These are phyloP conservation scores for Brachyhypopomus gauderio DNA, from an alignment of 2,113 vertebrate species.

Conservation along the genomic window DNA sequence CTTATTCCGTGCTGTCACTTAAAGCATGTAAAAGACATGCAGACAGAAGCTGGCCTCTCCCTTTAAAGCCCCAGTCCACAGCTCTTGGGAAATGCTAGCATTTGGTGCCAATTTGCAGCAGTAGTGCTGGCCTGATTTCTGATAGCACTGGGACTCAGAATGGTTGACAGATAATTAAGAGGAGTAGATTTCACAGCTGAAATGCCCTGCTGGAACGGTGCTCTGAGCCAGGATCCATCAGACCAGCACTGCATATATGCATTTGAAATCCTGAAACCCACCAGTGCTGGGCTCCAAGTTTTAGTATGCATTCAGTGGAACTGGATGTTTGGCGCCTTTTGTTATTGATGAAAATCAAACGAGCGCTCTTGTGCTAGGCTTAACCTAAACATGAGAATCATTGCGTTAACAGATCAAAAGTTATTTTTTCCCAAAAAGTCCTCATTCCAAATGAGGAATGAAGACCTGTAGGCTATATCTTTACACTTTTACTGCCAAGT, in stretches of 20 bases:
- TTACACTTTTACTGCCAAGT: no score
- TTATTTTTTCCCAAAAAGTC: no score
- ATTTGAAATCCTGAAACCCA: slow-evolving; percentile 15
- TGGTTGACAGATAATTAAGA: slow-evolving; percentile 54
- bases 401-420: no score
- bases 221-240: slow-evolving; percentile 9
- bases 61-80: slow-evolving; percentile 43
- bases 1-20: slow-evolving; percentile 59
- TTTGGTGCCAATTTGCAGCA: slow-evolving; percentile 49
- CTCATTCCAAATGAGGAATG: no score
- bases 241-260: slow-evolving; percentile 14
- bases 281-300: neutral
- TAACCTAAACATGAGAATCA: no score
- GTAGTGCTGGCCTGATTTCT: slow-evolving; percentile 53
- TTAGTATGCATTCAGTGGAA: no score
- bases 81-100: slow-evolving; percentile 57
- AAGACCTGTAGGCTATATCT: no score
- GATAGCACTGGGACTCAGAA: slow-evolving; percentile 43
- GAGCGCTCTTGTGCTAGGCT: no score
- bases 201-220: slow-evolving; percentile 22
- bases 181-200: slow-evolving; percentile 38
- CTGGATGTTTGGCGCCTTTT: no score
- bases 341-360: no score
- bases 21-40: slow-evolving; percentile 26
- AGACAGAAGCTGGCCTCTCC: slow-evolving; percentile 41